Percentiles rank a stretch among this genome's conserved stretches.
phyloP scores from a whole-genome alignment of 2,888 invertebrate species.

The Caenorhabditis auriculariae region DNA sequence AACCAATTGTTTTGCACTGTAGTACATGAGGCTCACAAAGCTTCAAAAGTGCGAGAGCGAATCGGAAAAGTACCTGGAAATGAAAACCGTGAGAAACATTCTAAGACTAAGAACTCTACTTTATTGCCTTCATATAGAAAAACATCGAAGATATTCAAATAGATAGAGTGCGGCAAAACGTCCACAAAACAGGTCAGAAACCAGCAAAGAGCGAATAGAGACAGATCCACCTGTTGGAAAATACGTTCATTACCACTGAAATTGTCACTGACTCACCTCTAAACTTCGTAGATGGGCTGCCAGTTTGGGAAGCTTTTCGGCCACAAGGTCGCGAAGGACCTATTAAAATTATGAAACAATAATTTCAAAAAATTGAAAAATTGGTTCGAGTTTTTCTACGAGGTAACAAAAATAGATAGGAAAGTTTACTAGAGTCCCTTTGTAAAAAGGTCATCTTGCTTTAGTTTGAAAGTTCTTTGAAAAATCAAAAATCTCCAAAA shows the following conservation, averaged over 20 bases:
- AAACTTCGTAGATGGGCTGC: constrained; percentile 65
- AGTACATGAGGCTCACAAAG: constrained; percentile 67
- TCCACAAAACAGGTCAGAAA: constrained; percentile 70
- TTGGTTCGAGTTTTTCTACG: not conserved
- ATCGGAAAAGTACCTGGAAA: constrained; percentile 68
- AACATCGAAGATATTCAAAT: constrained; percentile 69
- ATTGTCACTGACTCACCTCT: too few relatives aligned
- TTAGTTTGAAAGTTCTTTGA: too few relatives aligned
- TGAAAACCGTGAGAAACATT: not conserved
- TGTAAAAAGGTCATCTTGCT: too few relatives aligned
- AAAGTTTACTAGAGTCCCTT: too few relatives aligned
- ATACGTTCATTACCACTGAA: too few relatives aligned
- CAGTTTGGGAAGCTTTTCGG: constrained; percentile 68
- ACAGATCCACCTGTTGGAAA: constrained; percentile 46
- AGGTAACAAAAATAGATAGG: not conserved
- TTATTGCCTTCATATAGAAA: constrained; percentile 70
- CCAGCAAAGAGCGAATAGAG: constrained; percentile 70
- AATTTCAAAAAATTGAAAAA: constrained; percentile 6
- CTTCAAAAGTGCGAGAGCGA: constrained; percentile 68
- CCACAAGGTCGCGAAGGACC: constrained; percentile 68
- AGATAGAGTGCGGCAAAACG: constrained; percentile 67
- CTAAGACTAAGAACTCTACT: constrained; percentile 58
- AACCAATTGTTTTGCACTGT: constrained; percentile 60
- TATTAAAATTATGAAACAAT: constrained; percentile 52
- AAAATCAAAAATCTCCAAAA: too few relatives aligned